Base-by-base conservation (phyloP, 2,888 invertebrate genomes). In the Xylophagus ater region DNA sequence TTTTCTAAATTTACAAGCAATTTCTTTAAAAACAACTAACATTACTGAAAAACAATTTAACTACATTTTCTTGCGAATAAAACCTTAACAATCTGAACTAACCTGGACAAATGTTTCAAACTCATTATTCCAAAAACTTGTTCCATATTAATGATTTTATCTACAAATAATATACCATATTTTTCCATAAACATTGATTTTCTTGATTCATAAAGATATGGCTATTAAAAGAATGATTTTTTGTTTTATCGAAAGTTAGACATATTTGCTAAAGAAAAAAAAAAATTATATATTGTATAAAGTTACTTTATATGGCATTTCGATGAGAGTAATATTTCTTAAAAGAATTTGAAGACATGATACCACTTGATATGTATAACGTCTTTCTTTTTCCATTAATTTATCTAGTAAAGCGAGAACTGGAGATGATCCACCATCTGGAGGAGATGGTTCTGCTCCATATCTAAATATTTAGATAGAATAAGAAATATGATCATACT, bases 91-190 rank as follows among this genome's bases (percentile, higher is more conserved):
- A n/a, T n/a, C n/a, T n/a, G n/a, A 49, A 60, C 59, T 56, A 48
- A 65, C 65, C 65, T 70, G 51, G 81, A 78, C 3, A 87, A 60
- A 59, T 87, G 86, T 48, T 79, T 81, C 40, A 88, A 62, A 49
- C 81, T 78, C n/a, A 62, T 59, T 36, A 65, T 58, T 14, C 65
- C 65, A 44, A 58, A 65, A 18, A 65, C 61, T 51, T 61, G 61
- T 24, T 65, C 58, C 46, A 51, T 53, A 32, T 41, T 51, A 45
- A 65, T 52, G 39, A 65, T 57, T 47, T 55, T 58, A 45, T 63
- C 62, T 41, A 57, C 49, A 40, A 65, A 45, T 28, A 65, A 50
- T 8, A 49, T 45, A 30, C 60, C 59, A 40, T 64, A 65, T 47
- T 57, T 59, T 38, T 59, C 50, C 31, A 60, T 51, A 36, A 65